A percentile compares a stretch with the other conserved stretches of the same genome.
These are phyloP conservation scores for Tipula vernalis DNA, from an alignment of 2,888 invertebrate genomes.

Conservation along the genomic window DNA sequence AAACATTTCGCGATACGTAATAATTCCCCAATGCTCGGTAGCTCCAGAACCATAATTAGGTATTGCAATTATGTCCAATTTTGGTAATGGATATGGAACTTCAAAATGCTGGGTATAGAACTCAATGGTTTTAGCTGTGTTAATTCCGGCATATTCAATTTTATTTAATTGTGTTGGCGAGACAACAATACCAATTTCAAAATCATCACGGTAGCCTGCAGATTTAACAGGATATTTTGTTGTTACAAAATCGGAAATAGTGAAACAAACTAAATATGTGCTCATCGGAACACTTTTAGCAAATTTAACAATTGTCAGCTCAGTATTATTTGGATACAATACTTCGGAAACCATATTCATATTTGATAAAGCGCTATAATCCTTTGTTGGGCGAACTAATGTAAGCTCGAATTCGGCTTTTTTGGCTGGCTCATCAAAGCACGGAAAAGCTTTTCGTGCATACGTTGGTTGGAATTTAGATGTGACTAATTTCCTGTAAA, in stretches of 20 bases:
- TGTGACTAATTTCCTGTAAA: constrained; percentile 61
- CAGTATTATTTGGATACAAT: constrained; percentile 25
- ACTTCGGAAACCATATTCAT: constrained; percentile 56
- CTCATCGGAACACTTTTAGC: constrained; percentile 82
- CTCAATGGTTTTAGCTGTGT: constrained; percentile 59
- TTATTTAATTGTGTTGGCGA: constrained; percentile 59
- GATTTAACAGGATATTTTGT: constrained; percentile 39
- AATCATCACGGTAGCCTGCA: constrained; percentile 41
- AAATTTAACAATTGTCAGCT: constrained; percentile 57
- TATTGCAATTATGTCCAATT: constrained; percentile 45
- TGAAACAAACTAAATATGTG: constrained; percentile 84
- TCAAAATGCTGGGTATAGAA: constrained; percentile 77
- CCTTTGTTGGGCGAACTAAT: constrained; percentile 54
- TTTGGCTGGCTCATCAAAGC: constrained; percentile 87
- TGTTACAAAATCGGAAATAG: constrained; percentile 73
- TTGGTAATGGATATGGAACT: constrained; percentile 76
- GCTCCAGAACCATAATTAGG: constrained; percentile 53
- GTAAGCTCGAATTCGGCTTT: constrained; percentile 77
- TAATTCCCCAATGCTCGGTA: constrained; percentile 93
- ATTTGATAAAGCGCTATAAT: constrained; percentile 71
- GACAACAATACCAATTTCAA: constrained; percentile 61
- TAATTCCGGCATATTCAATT: constrained; percentile 59
- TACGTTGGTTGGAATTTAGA: constrained; percentile 93
- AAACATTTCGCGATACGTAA: constrained; percentile 80
- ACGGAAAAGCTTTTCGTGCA: constrained; percentile 86